Evolutionary conservation across 2,797 vertebrate genomes (phyloP).

Genomic region (Galago senegalensis): DNA sequence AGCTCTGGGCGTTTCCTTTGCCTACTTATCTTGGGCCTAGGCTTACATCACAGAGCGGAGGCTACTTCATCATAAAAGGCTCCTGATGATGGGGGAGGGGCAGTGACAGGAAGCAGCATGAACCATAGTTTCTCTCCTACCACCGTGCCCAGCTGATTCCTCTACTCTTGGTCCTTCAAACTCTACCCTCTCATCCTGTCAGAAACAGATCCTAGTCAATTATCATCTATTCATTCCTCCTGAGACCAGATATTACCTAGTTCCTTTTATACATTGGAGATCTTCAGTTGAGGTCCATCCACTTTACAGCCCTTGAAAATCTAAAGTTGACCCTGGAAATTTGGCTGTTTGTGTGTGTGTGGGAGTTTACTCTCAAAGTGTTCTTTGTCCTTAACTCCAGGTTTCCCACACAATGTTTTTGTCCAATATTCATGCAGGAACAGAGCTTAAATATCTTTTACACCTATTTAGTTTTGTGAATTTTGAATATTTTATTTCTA

Average conservation of each 20-base stretch:
- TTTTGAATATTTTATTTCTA: background rate
- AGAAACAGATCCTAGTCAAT: background rate
- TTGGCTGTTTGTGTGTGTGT: background rate
- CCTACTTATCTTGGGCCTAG: background rate
- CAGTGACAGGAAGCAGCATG: background rate
- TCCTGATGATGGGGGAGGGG: background rate
- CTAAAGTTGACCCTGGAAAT: background rate
- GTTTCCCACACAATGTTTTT: background rate
- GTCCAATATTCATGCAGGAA: background rate
- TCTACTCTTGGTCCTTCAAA: background rate
- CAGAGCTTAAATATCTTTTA: background rate
- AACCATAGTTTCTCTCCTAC: too few relatives aligned
- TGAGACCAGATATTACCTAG: background rate
- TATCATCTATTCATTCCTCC: background rate
- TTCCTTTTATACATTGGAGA: background rate
- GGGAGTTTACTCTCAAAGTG: background rate
- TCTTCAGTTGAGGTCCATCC: background rate
- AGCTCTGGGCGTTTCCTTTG: background rate
- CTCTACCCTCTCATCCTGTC: too few relatives aligned
- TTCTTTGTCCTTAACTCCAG: background rate
- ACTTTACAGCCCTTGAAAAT: background rate
- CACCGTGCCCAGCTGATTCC: background rate
- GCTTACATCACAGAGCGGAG: background rate
- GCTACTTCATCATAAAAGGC: slow-evolving; percentile 14
- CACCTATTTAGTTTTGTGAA: background rate